Percentiles rank a stretch among this genome's conserved stretches.
Conservation (phyloP, 1,140 invertebrate genomes). For the Tetragonula clypearis region DNA sequence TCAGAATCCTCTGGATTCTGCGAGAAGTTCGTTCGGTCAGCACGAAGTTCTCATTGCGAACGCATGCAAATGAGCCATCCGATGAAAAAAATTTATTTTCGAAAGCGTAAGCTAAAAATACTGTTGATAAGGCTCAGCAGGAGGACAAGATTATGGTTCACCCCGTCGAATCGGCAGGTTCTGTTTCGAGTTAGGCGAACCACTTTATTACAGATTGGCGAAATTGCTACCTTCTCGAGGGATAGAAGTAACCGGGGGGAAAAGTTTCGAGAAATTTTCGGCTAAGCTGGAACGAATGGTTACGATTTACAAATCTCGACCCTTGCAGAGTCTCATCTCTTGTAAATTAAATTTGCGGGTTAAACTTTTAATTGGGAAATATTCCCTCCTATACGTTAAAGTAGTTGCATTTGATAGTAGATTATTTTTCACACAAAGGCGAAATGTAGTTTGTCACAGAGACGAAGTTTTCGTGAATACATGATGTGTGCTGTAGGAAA, state of each 20-base stretch:
- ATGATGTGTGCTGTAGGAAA: too few species aligned
- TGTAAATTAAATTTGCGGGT: too few species aligned
- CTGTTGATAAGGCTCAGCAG: neutral
- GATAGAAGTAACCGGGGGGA: neutral
- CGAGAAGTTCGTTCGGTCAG: neutral
- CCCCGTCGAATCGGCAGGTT: neutral
- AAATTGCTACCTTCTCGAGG: neutral
- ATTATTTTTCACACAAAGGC: too few species aligned
- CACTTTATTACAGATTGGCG: neutral
- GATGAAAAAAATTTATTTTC: neutral
- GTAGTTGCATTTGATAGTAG: too few species aligned
- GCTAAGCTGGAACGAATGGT: neutral
- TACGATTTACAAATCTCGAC: neutral
- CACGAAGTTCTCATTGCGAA: neutral
- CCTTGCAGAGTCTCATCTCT: too few species aligned
- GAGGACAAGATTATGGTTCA: neutral
- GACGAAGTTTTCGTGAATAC: too few species aligned
- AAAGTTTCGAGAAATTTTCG: conserved; percentile 12
- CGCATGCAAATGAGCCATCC: neutral
- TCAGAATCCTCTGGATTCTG: neutral
- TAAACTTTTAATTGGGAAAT: too few species aligned
- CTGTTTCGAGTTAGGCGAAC: neutral
- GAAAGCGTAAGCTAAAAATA: neutral
- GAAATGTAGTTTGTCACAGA: too few species aligned
- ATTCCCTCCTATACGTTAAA: too few species aligned